Base-by-base conservation (phyloP, 2,797 vertebrate species). In the Channa striata region DNA sequence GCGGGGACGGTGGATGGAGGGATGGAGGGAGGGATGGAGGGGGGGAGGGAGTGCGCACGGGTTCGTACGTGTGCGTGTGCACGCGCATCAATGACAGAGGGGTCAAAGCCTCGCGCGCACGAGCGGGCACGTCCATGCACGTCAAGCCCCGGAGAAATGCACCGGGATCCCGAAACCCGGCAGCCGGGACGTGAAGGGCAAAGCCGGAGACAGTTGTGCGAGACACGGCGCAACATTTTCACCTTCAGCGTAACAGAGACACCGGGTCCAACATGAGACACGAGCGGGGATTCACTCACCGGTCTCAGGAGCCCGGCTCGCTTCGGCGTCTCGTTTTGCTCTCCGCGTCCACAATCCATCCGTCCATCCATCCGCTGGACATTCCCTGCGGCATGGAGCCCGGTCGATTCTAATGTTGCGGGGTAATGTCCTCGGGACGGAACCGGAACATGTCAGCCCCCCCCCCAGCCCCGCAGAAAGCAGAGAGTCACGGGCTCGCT, bases 1-100 rank as follows among this genome's bases (percentile, higher is more conserved):
- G 43, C 46, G 5, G 4, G n/a, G n/a, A n/a, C n/a, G n/a, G n/a
- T n/a, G n/a, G n/a, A n/a, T n/a, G n/a, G 2, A 16, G 2, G 33
- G 48, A 37, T 10, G 36, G 11, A 30, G 5, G 20, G 46, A 33
- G 6, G 13, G 5, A 13, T 1, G 19, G 19, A 16, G n/a, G 25
- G 21, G 11, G 4, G 47, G 30, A 19, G 3, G 21, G 40, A 3
- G 19, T 57, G 74, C 72, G 81, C 81, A 72, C 69, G 49, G 74
- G 71, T 78, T 53, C 40, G 23, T 69, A n/a, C 54, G 19, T 46
- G 54, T 40, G 43, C 21, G 68, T 43, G 52, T 80, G 84, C 87
- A 82, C 84, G 89, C 89, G 90, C 91, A 94, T 92, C 94, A 94
- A 94, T 94, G 93, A 94, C 94, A 94, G 91, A 92, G 87, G 93